phyloP scores from a whole-genome alignment of 2,797 vertebrate species.

The Rhinoraja longicauda region DNA sequence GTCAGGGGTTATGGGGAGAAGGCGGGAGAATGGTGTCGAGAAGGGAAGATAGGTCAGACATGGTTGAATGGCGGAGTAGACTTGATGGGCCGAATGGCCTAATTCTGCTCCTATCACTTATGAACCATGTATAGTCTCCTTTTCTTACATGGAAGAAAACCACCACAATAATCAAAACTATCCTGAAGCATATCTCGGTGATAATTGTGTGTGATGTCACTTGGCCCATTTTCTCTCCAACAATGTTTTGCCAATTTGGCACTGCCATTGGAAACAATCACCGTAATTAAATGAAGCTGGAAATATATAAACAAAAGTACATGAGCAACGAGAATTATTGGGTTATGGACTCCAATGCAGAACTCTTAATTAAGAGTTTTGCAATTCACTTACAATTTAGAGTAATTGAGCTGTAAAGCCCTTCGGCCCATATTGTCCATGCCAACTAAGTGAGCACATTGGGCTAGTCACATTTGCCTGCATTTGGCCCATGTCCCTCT shows the following conservation, averaged over 20 bases:
- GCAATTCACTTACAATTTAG: neutral
- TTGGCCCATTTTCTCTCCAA: neutral
- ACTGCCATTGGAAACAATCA: neutral
- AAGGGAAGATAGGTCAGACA: no score
- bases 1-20: no score
- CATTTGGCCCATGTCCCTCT: no score
- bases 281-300: neutral
- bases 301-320: neutral
- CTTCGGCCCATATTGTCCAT: no score
- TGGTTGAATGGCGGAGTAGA: no score
- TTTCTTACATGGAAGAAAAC: neutral
- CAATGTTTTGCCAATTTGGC: neutral
- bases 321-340: no score
- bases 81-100: no score
- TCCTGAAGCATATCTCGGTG: neutral
- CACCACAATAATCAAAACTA: neutral
- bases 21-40: no score
- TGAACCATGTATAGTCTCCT: neutral
- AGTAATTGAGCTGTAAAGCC: no score
- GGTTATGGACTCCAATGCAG: neutral
- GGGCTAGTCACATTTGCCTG: no score
- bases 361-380: neutral
- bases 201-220: neutral
- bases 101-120: no score
- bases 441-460: no score